phyloP scores from a whole-genome alignment of 53 echinoderm and acorn worm genomes.

The Henricia sp. region DNA sequence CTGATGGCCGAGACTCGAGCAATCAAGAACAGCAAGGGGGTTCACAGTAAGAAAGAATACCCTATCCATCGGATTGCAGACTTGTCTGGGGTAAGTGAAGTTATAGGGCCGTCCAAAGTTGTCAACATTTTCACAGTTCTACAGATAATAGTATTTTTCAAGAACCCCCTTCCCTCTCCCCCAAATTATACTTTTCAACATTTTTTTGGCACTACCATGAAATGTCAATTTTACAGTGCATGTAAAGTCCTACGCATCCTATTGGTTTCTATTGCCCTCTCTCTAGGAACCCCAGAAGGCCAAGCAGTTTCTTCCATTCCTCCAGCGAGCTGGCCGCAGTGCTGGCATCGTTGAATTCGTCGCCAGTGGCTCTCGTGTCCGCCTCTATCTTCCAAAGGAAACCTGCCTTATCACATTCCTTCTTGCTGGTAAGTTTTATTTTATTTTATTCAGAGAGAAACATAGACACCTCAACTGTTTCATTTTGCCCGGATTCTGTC shows the following conservation, averaged over 20 bases:
- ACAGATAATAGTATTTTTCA: no score
- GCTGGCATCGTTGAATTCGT: slow-evolving; percentile 94
- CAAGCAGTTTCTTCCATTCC: slow-evolving; percentile 96
- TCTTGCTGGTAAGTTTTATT: slow-evolving; percentile 90
- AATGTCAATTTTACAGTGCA: no score
- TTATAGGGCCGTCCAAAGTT: no score
- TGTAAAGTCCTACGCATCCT: no score
- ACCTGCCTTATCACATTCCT: slow-evolving; percentile 99
- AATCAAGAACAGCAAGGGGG: slow-evolving; percentile 93
- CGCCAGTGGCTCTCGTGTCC: slow-evolving; percentile 92
- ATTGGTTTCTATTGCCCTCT: not conserved
- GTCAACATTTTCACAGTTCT: no score
- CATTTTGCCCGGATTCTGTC: no score
- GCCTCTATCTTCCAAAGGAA: slow-evolving; percentile 94
- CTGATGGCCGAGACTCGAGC: slow-evolving; percentile 90
- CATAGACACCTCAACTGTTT: no score
- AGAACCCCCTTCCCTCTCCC: not conserved
- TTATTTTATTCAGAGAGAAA: no score
- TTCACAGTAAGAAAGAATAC: slow-evolving; percentile 94
- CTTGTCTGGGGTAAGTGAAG: slow-evolving; percentile 81
- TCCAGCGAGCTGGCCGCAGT: slow-evolving; percentile 92
- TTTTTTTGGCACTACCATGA: not conserved
- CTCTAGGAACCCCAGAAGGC: slow-evolving; percentile 87
- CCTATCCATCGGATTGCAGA: slow-evolving; percentile 96
- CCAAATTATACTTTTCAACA: not conserved